These are phyloP conservation scores for Ciona savignyi DNA, from an alignment of 23 tunicate species.

Conservation along the genomic window DNA sequence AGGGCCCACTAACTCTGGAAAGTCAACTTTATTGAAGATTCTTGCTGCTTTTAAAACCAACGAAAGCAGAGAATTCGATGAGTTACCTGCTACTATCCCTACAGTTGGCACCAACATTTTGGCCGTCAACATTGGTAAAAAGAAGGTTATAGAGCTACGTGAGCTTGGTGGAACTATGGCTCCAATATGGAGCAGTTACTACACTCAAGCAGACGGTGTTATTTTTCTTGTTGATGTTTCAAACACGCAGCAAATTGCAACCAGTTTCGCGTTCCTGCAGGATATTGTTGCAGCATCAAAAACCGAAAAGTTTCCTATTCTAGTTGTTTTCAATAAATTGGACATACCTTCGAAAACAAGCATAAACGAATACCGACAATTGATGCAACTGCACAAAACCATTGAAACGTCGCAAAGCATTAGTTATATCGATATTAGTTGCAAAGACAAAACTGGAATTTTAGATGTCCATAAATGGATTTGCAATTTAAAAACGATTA, in stretches of 20 bases:
- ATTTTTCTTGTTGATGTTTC: conserved; percentile 65
- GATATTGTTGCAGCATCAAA: conserved; percentile 11
- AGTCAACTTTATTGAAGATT: conserved; percentile 42
- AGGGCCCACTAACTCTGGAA: conserved; percentile 60
- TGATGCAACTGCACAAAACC: conserved; percentile 17
- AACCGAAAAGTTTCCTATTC: conserved; percentile 10
- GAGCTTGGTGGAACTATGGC: conserved; percentile 87
- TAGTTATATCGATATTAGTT: conserved; percentile 33
- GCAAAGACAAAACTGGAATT: conserved; percentile 17
- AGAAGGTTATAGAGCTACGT: conserved; percentile 23
- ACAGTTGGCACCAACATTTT: conserved; percentile 69
- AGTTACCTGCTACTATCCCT: conserved; percentile 54
- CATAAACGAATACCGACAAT: conserved; percentile 36
- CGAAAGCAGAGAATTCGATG: conserved; percentile 12
- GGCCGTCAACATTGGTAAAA: conserved; percentile 13
- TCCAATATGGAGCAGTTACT: conserved; percentile 81
- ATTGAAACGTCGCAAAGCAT: conserved; percentile 4
- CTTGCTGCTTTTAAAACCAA: conserved; percentile 3
- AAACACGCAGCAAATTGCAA: conserved; percentile 39
- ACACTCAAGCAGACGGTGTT: conserved; percentile 36
- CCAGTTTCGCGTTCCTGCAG: conserved; percentile 7
- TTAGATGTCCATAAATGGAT: neutral
- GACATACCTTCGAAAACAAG: conserved; percentile 32
- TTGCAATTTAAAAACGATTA: neutral
- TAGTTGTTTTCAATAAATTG: conserved; percentile 55